Percentiles rank a stretch among this genome's conserved stretches.
These are phyloP conservation scores for Micrasema longulum DNA, from an alignment of 1,140 invertebrate genomes.

Conservation along the genomic window DNA sequence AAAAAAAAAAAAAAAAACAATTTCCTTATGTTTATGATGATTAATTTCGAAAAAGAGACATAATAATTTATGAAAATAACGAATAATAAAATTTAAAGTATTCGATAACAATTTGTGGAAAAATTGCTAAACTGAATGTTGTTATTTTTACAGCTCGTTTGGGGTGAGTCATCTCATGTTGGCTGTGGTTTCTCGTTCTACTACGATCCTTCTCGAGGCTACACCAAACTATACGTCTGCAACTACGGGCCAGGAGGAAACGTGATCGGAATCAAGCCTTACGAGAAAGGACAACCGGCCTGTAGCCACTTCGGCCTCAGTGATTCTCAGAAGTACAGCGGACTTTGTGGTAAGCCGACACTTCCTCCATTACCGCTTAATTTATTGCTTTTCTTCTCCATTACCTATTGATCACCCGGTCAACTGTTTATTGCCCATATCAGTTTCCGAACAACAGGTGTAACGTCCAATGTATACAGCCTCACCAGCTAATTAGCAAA, in stretches of 20 bases:
- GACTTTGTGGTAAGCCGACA: slow-evolving; percentile 77
- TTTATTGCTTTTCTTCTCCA: slow-evolving; percentile 26
- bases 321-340: slow-evolving; percentile 78
- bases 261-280: slow-evolving; percentile 79
- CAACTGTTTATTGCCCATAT: neutral
- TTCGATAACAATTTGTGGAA: too few species aligned
- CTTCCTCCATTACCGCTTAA: slow-evolving; percentile 52
- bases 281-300: slow-evolving; percentile 78
- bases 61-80: too few species aligned
- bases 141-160: slow-evolving; percentile 75
- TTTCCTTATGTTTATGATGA: too few species aligned
- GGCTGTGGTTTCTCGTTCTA: slow-evolving; percentile 87
- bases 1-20: too few species aligned
- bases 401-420: neutral
- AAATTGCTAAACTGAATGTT: too few species aligned
- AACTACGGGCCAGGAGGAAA: slow-evolving; percentile 89
- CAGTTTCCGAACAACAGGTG: neutral
- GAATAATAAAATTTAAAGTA: too few species aligned
- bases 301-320: slow-evolving; percentile 77
- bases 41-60: too few species aligned
- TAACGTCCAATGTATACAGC: neutral
- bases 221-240: slow-evolving; percentile 87
- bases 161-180: slow-evolving; percentile 81
- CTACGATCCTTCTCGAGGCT: slow-evolving; percentile 75
- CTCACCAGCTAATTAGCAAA: slow-evolving; percentile 9